These are phyloP conservation scores for Coenonympha glycerion DNA, from an alignment of 2,888 invertebrate species.

Conservation along the genomic window DNA sequence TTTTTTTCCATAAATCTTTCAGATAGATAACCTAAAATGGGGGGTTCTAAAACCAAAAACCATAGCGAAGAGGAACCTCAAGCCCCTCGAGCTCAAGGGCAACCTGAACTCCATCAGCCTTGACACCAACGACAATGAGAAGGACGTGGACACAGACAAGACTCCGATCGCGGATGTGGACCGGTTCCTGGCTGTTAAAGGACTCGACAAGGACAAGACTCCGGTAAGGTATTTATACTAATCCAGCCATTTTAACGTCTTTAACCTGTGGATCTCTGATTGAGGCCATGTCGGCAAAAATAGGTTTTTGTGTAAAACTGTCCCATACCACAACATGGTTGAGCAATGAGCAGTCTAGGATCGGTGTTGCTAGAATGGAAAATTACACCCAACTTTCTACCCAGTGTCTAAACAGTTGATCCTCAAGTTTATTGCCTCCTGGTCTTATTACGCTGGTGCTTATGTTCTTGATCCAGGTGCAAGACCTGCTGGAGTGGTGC, in stretches of 20 bases:
- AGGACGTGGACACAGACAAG: slow-evolving; percentile 54
- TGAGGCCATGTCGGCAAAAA: no score
- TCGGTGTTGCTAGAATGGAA: no score
- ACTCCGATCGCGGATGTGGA: slow-evolving; percentile 47
- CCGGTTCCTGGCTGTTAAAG: slow-evolving; percentile 37
- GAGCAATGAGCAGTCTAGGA: no score
- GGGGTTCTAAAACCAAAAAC: slow-evolving; percentile 55
- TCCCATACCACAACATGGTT: no score
- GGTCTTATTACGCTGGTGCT: neutral
- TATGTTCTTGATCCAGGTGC: slow-evolving; percentile 74
- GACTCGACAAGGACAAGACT: slow-evolving; percentile 58
- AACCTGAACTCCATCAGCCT: slow-evolving; percentile 59
- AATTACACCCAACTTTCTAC: no score
- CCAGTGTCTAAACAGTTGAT: no score
- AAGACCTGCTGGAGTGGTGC: no score
- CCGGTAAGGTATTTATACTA: slow-evolving; percentile 45
- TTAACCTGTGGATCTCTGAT: no score
- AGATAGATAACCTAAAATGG: slow-evolving; percentile 28
- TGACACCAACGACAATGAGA: slow-evolving; percentile 72
- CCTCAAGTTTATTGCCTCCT: no score
- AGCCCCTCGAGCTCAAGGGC: slow-evolving; percentile 74
- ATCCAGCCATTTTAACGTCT: neutral
- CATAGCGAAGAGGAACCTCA: slow-evolving; percentile 62
- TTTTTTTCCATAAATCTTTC: no score
- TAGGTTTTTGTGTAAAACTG: no score